Evolutionary conservation across 2,113 vertebrate genomes (phyloP).

Genomic region (Terrapene triunguis): DNA sequence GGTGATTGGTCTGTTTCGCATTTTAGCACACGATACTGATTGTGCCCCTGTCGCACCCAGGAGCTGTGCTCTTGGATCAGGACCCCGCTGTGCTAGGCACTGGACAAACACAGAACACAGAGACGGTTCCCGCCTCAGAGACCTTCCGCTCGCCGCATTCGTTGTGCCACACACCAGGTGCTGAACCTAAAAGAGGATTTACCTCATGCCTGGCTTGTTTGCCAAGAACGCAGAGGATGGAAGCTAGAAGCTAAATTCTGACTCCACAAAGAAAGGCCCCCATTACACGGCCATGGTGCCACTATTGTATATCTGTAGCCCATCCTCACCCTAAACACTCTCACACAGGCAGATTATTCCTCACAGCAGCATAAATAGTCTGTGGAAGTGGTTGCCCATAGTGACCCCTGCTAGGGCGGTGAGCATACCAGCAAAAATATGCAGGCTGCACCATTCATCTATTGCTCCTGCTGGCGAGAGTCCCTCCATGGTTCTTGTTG

Average conservation of each 20-base stretch:
- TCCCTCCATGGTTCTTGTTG: neutral
- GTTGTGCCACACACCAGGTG: neutral
- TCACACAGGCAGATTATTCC: neutral
- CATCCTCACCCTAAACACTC: neutral
- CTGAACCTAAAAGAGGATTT: neutral
- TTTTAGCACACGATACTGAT: too few relatives aligned
- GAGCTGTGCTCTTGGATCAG: too few relatives aligned
- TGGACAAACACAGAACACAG: neutral
- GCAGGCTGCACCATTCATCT: neutral
- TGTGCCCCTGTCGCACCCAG: too few relatives aligned
- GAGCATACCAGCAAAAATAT: neutral
- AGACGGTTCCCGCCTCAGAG: too few relatives aligned
- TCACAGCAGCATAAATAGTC: neutral
- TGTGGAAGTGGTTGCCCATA: neutral
- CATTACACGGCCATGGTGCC: neutral
- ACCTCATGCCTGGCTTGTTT: neutral
- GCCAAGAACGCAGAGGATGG: neutral
- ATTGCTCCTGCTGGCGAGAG: neutral
- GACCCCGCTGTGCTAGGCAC: neutral
- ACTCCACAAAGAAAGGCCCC: neutral
- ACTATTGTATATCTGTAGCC: neutral
- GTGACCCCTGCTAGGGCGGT: neutral
- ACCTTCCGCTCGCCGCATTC: too few relatives aligned
- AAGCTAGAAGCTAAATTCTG: neutral
- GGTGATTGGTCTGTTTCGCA: neutral